phyloP scores from a whole-genome alignment of 2,797 vertebrate genomes.

The Sebastes reedi region DNA sequence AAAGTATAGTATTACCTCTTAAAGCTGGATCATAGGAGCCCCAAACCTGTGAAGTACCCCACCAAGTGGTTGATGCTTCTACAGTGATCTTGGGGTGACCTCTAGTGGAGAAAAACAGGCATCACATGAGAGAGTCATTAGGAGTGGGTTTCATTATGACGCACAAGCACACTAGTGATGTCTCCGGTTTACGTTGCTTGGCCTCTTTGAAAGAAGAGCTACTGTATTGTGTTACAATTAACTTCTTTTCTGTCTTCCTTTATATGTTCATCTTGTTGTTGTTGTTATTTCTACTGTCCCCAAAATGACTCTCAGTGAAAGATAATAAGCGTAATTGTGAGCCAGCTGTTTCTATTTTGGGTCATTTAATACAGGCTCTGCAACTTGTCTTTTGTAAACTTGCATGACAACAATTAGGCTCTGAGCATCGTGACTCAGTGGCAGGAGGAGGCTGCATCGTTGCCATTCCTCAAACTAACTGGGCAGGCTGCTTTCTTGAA shows the following conservation, averaged over 20 bases:
- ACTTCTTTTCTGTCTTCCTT: background rate
- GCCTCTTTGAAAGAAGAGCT: background rate
- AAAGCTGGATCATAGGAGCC: background rate
- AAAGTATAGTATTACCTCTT: background rate
- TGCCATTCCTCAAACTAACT: slow-evolving; percentile 56
- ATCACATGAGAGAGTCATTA: background rate
- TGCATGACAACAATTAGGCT: slow-evolving; percentile 15
- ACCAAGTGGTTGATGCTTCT: background rate
- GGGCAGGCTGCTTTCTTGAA: slow-evolving; percentile 20
- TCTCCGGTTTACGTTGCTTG: background rate
- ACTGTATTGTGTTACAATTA: background rate
- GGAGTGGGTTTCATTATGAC: background rate
- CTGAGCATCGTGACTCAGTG: slow-evolving; percentile 57
- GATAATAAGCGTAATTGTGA: background rate
- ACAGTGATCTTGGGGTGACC: slow-evolving; percentile 15
- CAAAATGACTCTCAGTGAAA: fast-evolving
- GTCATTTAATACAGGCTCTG: background rate
- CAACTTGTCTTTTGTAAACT: background rate
- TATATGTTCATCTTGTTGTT: background rate
- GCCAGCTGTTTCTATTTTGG: background rate
- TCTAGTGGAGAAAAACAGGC: slow-evolving; percentile 31
- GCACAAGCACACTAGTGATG: background rate
- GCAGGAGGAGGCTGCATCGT: slow-evolving; percentile 35
- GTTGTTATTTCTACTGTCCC: background rate
- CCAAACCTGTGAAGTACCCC: background rate